Percentiles rank a stretch among this genome's conserved stretches.
Evolutionary conservation across 2,797 vertebrate genomes (phyloP).

Genomic region (Loris lydekkerianus): DNA sequence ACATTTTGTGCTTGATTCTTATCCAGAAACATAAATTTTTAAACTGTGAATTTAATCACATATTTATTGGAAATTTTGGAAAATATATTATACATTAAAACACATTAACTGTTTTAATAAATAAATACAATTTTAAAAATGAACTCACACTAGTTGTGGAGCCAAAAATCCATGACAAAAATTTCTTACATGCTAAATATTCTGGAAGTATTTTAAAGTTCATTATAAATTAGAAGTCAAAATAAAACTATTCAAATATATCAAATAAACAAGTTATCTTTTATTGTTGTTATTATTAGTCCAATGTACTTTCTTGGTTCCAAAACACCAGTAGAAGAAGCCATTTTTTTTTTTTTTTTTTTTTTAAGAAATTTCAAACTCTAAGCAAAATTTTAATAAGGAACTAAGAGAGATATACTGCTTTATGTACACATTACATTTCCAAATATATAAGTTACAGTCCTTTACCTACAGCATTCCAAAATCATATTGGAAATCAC

Average conservation of each 20-base stretch:
- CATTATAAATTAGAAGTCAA: not conserved
- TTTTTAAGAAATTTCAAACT: slow-evolving; percentile 46
- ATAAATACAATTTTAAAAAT: slow-evolving; percentile 26
- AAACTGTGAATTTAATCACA: not conserved
- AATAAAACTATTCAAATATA: not conserved
- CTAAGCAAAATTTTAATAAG: slow-evolving; percentile 18
- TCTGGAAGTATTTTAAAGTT: not conserved
- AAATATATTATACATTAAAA: not conserved
- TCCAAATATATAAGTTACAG: not conserved
- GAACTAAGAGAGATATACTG: accelerated
- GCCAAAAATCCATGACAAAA: not conserved
- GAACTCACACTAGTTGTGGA: not conserved
- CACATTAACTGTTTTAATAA: not conserved
- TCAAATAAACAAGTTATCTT: not conserved
- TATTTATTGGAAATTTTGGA: not conserved
- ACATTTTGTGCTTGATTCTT: slow-evolving; percentile 9
- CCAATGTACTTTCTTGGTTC: not conserved
- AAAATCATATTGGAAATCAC: not conserved
- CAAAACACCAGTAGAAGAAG: slow-evolving; percentile 61
- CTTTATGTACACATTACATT: not conserved
- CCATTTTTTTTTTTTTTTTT: not conserved
- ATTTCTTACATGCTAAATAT: not conserved
- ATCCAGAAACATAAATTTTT: not conserved
- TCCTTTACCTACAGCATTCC: not conserved
- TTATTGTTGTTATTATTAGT: not conserved